Conservation (phyloP, 2,888 invertebrate genomes). For the Hyposoter dolosus region DNA sequence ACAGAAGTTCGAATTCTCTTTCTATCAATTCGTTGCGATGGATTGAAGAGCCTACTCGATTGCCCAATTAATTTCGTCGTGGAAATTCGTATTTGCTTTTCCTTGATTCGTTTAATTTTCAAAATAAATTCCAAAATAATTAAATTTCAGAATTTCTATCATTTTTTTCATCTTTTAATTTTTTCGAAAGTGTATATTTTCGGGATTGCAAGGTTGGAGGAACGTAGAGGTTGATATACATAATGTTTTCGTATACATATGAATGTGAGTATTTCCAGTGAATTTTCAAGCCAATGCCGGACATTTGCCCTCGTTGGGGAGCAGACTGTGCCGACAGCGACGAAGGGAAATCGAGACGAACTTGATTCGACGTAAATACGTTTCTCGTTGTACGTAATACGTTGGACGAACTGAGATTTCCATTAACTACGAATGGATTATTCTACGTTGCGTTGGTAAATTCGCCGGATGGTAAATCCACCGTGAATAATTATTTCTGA, state of each 20-base stretch:
- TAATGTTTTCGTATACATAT: slow-evolving; percentile 12
- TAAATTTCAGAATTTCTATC: background rate
- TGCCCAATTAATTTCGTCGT: background rate
- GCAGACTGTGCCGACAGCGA: background rate
- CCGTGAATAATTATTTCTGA: slow-evolving; percentile 8
- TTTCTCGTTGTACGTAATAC: slow-evolving; percentile 27
- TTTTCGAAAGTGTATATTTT: background rate
- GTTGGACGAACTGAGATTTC: slow-evolving; percentile 34
- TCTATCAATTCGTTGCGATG: background rate
- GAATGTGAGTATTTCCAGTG: background rate
- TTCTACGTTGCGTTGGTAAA: slow-evolving; percentile 1
- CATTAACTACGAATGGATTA: slow-evolving; percentile 24
- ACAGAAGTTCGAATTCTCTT: background rate
- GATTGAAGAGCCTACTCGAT: background rate
- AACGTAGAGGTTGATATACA: background rate
- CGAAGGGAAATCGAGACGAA: slow-evolving; percentile 23
- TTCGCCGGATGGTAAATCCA: background rate
- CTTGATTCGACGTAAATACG: slow-evolving; percentile 38
- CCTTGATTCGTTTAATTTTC: background rate
- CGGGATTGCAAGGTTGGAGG: background rate
- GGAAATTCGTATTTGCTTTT: background rate
- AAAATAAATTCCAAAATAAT: background rate
- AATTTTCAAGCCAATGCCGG: slow-evolving; percentile 9
- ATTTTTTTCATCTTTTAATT: background rate
- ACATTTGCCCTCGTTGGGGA: background rate